A percentile compares a stretch with the other conserved stretches of the same genome.
Evolutionary conservation across 1,140 invertebrate genomes (phyloP).

Genomic region (Araneus ventricosus): DNA sequence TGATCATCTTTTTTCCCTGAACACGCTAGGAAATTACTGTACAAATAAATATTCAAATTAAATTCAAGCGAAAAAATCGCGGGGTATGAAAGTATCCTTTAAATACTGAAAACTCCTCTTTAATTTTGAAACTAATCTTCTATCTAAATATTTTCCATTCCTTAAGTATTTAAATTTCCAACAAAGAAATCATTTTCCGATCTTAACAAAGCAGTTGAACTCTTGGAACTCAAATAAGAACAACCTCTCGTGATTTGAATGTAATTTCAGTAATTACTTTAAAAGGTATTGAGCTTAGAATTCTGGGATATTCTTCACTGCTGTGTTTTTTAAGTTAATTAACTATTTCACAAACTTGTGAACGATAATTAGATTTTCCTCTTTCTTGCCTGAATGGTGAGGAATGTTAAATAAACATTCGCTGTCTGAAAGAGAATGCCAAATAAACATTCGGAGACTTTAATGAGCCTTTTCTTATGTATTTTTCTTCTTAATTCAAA

Average conservation of each 20-base stretch:
- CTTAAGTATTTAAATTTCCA: too few species aligned
- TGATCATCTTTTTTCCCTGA: too few species aligned
- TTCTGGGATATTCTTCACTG: not conserved
- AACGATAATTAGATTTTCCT: constrained; percentile 1
- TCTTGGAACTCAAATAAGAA: not conserved
- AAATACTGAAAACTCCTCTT: too few species aligned
- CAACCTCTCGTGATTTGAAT: not conserved
- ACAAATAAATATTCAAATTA: too few species aligned
- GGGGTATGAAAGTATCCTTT: too few species aligned
- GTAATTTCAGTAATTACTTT: not conserved
- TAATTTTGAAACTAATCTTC: too few species aligned
- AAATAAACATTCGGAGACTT: not conserved
- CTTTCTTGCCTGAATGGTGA: not conserved
- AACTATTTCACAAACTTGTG: not conserved
- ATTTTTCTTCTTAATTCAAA: too few species aligned
- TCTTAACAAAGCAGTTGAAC: not conserved
- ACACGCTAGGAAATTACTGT: too few species aligned
- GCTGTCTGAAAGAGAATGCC: not conserved
- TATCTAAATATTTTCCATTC: too few species aligned
- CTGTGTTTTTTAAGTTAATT: not conserved
- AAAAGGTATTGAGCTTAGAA: not conserved
- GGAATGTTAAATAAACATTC: not conserved
- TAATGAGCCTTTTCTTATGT: not conserved
- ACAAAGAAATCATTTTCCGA: too few species aligned
- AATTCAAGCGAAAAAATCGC: too few species aligned